phyloP scores from a whole-genome alignment of 2,113 vertebrate species.

The Anolis sagrei region DNA sequence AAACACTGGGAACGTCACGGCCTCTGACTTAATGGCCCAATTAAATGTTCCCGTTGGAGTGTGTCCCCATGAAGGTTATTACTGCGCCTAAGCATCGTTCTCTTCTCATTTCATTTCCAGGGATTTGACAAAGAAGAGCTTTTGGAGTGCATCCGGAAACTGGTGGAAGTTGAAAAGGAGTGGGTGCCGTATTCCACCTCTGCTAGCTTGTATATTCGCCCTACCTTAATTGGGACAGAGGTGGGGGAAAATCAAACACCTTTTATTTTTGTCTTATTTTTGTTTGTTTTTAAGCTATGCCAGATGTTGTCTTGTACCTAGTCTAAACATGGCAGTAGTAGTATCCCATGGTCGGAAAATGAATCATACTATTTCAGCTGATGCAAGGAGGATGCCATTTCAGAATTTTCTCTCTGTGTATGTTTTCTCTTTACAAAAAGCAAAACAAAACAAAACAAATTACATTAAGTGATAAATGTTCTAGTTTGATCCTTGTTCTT shows the following conservation, averaged over 20 bases:
- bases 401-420: not conserved
- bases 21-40: accelerated
- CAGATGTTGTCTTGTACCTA: not conserved
- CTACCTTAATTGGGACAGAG: conserved; percentile 88
- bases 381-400: not conserved
- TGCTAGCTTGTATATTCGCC: conserved; percentile 89
- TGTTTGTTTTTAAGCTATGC: not conserved
- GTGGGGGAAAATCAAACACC: conserved; percentile 51
- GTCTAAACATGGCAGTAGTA: not conserved
- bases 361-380: not conserved
- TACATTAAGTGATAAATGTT: not conserved
- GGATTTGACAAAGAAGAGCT: conserved; percentile 86
- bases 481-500: not conserved
- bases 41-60: not conserved
- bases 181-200: conserved; percentile 85
- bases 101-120: conserved; percentile 65
- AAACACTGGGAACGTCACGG: not conserved
- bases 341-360: not conserved
- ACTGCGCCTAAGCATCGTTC: not conserved
- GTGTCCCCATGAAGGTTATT: not conserved
- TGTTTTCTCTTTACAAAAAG: too few relatives aligned
- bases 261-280: not conserved
- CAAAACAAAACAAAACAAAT: too few relatives aligned
- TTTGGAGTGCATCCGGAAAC: conserved; percentile 85
- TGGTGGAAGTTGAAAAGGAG: conserved; percentile 87